Percentiles rank a stretch among this genome's conserved stretches.
These are phyloP conservation scores for Coelopa pilipes DNA, from an alignment of 2,888 invertebrate species.

Conservation along the genomic window DNA sequence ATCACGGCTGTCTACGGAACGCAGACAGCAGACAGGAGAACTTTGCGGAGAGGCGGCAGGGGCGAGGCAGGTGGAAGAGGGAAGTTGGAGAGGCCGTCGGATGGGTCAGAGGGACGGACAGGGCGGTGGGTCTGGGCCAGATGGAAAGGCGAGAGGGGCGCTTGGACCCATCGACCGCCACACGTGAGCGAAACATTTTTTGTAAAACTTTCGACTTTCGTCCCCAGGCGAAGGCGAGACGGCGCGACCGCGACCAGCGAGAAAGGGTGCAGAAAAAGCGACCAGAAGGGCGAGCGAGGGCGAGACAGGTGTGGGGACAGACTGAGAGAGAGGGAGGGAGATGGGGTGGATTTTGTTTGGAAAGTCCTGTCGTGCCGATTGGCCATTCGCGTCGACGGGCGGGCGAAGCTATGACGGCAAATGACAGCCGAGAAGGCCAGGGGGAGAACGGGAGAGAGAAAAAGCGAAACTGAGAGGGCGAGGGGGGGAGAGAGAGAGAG, in stretches of 20 bases:
- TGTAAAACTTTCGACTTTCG: neutral
- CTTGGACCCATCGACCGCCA: neutral
- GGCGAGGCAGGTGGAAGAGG: too few species aligned
- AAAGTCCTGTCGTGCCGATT: slow-evolving; percentile 43
- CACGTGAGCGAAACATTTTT: neutral
- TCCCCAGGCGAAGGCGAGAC: neutral
- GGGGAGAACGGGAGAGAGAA: neutral
- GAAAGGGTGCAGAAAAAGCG: too few species aligned
- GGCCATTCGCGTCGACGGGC: slow-evolving; percentile 34
- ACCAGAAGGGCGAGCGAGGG: too few species aligned
- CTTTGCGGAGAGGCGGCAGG: too few species aligned
- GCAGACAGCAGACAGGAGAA: too few species aligned
- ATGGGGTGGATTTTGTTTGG: neutral
- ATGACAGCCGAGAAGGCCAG: slow-evolving; percentile 11
- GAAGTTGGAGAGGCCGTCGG: too few species aligned
- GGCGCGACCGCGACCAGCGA: neutral
- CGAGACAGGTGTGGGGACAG: too few species aligned
- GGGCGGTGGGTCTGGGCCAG: too few species aligned
- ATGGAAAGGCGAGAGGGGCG: too few species aligned
- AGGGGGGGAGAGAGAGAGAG: slow-evolving; percentile 4
- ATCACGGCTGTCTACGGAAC: too few species aligned
- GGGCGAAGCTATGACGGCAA: slow-evolving; percentile 25
- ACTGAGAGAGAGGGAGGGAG: too few species aligned
- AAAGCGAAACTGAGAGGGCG: neutral
- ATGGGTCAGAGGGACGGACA: too few species aligned